Conservation (phyloP, 2,888 invertebrate species). For the Acleris laterana region DNA sequence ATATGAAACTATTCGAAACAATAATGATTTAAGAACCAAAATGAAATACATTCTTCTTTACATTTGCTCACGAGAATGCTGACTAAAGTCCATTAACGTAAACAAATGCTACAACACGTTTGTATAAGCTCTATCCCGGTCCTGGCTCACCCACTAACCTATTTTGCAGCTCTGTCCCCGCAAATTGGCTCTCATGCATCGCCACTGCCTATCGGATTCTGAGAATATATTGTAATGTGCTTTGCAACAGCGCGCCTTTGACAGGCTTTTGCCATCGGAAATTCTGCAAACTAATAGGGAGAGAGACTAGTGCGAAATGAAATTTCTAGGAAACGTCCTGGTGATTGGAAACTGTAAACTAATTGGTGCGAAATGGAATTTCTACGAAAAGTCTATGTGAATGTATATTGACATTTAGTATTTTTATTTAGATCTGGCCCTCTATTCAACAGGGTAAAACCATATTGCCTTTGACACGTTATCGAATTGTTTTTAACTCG, state of each 20-base stretch:
- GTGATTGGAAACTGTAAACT: too few species aligned
- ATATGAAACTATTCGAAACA: too few species aligned
- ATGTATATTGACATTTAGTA: too few species aligned
- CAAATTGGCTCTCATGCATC: slow-evolving; percentile 22
- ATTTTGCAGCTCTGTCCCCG: slow-evolving; percentile 43
- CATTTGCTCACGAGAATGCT: too few species aligned
- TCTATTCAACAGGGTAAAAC: neutral
- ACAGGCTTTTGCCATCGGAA: neutral
- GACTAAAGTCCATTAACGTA: slow-evolving; percentile 1
- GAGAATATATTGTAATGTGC: slow-evolving; percentile 15
- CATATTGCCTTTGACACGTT: too few species aligned
- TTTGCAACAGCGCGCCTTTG: neutral
- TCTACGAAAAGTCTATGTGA: neutral
- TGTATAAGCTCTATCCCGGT: slow-evolving; percentile 48
- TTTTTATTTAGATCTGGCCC: too few species aligned
- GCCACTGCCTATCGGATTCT: slow-evolving; percentile 17
- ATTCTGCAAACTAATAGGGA: neutral
- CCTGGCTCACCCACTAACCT: slow-evolving; percentile 60
- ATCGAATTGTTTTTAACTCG: too few species aligned
- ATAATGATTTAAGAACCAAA: too few species aligned
- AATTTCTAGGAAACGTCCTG: neutral
- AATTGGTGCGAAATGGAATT: neutral
- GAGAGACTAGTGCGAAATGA: neutral
- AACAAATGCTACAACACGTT: slow-evolving; percentile 16
- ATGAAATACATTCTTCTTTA: too few species aligned